Evolutionary conservation across 1,140 invertebrate species (phyloP), one percentile per base, ranked within the genome.

Genomic region (Apocrypta bakeri): DNA sequence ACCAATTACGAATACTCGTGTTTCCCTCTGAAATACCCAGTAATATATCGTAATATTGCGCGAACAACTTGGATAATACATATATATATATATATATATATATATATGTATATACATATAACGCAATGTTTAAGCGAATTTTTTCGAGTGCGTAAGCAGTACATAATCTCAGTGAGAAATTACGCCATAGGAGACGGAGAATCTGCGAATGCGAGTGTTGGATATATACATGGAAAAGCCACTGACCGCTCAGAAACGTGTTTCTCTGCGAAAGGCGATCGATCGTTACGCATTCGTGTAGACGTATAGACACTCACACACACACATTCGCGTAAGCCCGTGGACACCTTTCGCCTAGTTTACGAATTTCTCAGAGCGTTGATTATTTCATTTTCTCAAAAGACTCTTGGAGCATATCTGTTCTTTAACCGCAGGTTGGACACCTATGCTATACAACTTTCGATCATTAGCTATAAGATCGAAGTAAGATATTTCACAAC

Each of bases 351-450:
- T 56, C 48, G 48, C 21, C 48, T 56, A n/a, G 17, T 56, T 56
- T 56, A 56, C 17, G 48, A 56, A 56, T 21, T 56, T 56, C 24
- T 21, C 1, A 37, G 7, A 2, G 31, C 27, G 21, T 71, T 71
- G 68, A 71, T 71, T 71, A 37, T 71, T 71, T 71, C 68, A 71
- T 71, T 71, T 71, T 71, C 27, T 71, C 68, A 9, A 31, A 21
- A 71, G 68, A 21, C 27, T 71, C 31, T 17, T 17, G 25, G 29
- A 69, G 8, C 14, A 6, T 29, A 31, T 29, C 4, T 69, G 66
- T 4, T 31, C 2, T 11, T 71, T 9, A 33, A 31, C 11, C 21
- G 37, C 68, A n/a, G n/a, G 68, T 71, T 21, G 14, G 37, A 71
- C 11, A 11, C 9, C 14, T 31, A 2, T 17, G 17, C 11, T 4